A percentile compares a stretch with the other conserved stretches of the same genome.
phyloP scores from a whole-genome alignment of 2,113 vertebrate species.

The Semicossyphus pulcher region DNA sequence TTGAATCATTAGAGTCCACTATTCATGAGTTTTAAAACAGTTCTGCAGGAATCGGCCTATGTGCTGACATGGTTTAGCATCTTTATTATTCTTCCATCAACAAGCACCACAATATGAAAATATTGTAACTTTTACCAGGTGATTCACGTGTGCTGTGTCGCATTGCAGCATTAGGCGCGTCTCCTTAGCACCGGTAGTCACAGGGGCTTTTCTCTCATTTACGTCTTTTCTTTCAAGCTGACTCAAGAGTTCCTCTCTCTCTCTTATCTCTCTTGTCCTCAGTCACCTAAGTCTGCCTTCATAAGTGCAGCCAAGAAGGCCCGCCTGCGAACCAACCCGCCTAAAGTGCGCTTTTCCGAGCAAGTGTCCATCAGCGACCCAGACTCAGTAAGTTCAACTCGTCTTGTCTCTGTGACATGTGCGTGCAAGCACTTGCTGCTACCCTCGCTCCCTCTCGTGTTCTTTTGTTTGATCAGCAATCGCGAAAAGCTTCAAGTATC shows the following conservation, averaged over 20 bases:
- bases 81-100: not conserved
- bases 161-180: conserved; percentile 48
- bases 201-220: conserved; percentile 48
- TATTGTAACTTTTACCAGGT: conserved; percentile 5
- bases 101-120: not conserved
- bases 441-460: not conserved
- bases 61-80: not conserved
- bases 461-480: conserved; percentile 38
- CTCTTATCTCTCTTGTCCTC: conserved; percentile 51
- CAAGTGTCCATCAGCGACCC: conserved; percentile 95
- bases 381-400: conserved; percentile 90
- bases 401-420: conserved; percentile 19
- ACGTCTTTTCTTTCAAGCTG: conserved; percentile 31
- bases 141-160: conserved; percentile 27
- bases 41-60: not conserved
- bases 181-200: conserved; percentile 38
- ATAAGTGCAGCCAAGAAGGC: conserved; percentile 98
- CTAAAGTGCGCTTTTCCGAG: conserved; percentile 97
- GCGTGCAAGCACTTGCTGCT: conserved; percentile 20
- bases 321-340: conserved; percentile 93
- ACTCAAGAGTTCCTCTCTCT: conserved; percentile 33
- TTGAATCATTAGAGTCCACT: not conserved
- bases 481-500: conserved; percentile 12
- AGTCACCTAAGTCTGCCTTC: conserved; percentile 99
- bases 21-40: not conserved